Evolutionary conservation across 1,140 invertebrate species (phyloP).

Genomic region (Drosophila nigromelanica): DNA sequence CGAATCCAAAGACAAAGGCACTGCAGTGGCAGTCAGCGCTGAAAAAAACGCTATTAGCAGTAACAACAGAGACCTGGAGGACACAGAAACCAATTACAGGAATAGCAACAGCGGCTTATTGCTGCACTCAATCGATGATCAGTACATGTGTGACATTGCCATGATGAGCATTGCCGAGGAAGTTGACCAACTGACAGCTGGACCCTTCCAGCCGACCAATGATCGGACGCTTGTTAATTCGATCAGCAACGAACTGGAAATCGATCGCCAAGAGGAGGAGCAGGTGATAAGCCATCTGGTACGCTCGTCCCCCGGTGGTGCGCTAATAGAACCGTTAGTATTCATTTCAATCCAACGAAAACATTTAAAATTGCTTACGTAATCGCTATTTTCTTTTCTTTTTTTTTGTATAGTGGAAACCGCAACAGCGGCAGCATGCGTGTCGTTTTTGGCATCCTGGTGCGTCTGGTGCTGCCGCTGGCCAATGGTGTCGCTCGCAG

Average conservation of each 20-base stretch:
- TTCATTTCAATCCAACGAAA: not conserved
- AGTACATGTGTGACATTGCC: conserved; percentile 73
- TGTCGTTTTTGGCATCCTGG: conserved; percentile 75
- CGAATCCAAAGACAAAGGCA: conserved; percentile 17
- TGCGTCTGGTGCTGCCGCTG: conserved; percentile 73
- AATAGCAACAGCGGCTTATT: conserved; percentile 5
- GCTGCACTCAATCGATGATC: conserved; percentile 64
- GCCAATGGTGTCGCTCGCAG: conserved; percentile 76
- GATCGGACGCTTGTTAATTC: conserved; percentile 8
- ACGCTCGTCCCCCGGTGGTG: conserved; percentile 48
- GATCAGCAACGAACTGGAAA: conserved; percentile 59
- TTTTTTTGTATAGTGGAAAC: conserved; percentile 42
- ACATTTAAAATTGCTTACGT: not conserved
- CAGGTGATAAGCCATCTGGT: conserved; percentile 72
- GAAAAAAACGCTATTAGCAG: conserved; percentile 15
- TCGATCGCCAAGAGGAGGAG: conserved; percentile 76
- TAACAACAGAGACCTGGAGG: not conserved
- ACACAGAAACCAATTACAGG: not conserved
- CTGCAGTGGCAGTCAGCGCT: not conserved
- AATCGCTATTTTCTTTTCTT: not conserved
- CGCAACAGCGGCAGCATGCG: conserved; percentile 72
- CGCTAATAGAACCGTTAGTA: conserved; percentile 65
- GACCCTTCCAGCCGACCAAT: conserved; percentile 11
- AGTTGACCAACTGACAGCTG: conserved; percentile 26
- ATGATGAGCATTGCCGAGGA: conserved; percentile 73